A percentile compares a stretch with the other conserved stretches of the same genome.
These are phyloP conservation scores for Melanotaenia nigrans DNA, from an alignment of 2,797 vertebrate genomes.

Conservation along the genomic window DNA sequence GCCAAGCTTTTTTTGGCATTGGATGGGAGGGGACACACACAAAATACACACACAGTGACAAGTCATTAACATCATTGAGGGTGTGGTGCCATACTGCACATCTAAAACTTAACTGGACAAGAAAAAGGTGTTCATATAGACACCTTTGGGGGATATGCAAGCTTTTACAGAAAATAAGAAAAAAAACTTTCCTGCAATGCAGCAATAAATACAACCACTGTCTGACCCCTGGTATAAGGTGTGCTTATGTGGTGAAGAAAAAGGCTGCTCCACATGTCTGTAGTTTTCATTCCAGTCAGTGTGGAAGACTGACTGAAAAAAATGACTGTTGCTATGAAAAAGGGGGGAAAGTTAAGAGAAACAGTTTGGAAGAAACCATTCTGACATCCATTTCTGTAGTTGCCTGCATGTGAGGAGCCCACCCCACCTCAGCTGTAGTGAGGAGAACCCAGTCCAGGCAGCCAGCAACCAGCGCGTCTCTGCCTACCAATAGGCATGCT, in stretches of 20 bases:
- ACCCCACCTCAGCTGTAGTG: conserved; percentile 75
- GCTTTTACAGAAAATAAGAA: background rate
- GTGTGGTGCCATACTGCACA: conserved; percentile 54
- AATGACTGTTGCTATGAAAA: conserved; percentile 73
- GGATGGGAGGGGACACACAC: conserved; percentile 50
- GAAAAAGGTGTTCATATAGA: conserved; percentile 6
- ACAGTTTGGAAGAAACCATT: conserved; percentile 84
- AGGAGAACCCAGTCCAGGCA: conserved; percentile 81
- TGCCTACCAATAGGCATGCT: conserved; percentile 83
- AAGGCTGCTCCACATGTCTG: conserved; percentile 18
- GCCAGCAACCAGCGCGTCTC: conserved; percentile 82
- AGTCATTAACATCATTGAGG: conserved; percentile 73
- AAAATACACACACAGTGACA: conserved; percentile 61
- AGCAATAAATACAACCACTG: background rate
- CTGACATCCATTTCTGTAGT: conserved; percentile 66
- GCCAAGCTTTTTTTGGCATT: conserved; percentile 70
- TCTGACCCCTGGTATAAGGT: background rate
- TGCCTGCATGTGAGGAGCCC: conserved; percentile 69
- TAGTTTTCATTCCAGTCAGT: conserved; percentile 54
- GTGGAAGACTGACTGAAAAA: conserved; percentile 17
- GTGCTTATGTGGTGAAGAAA: conserved; percentile 28
- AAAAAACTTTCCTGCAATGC: background rate
- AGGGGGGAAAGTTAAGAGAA: conserved; percentile 74
- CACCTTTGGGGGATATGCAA: background rate
- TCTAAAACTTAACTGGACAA: conserved; percentile 41